Evolutionary conservation across 2,797 vertebrate species (phyloP).

Genomic region (Synaphobranchus kaupii): DNA sequence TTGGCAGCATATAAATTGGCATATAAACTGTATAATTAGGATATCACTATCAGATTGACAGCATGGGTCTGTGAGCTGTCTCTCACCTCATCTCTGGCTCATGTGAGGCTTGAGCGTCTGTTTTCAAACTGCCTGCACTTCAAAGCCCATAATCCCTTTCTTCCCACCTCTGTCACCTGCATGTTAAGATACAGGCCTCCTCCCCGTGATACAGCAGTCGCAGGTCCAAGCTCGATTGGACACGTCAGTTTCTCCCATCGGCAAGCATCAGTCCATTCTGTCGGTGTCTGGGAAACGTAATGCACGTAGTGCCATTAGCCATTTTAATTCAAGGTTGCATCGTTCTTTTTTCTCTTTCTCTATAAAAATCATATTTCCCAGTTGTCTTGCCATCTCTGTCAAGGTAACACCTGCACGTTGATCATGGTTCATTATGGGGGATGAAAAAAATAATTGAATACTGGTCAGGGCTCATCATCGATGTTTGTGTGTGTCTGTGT

Average conservation of each 20-base stretch:
- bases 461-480: neutral
- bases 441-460: neutral
- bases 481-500: neutral
- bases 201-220: neutral
- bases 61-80: neutral
- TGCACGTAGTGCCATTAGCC: slow-evolving; percentile 17
- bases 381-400: neutral
- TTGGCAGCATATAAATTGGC: neutral
- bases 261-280: neutral
- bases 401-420: neutral
- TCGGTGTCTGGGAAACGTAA: neutral
- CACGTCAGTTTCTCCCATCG: slow-evolving; percentile 12
- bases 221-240: neutral
- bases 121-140: slow-evolving; percentile 7
- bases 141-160: neutral
- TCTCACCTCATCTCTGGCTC: neutral
- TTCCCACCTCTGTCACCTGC: neutral
- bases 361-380: slow-evolving; percentile 8
- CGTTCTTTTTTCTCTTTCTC: neutral
- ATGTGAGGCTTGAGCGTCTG: neutral
- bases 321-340: neutral
- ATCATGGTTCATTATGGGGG: neutral
- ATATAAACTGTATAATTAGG: slow-evolving; percentile 32
- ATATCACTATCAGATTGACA: slow-evolving; percentile 4
- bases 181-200: neutral